Base-by-base conservation (phyloP, 2,888 invertebrate genomes). In the Hedychridium roseum region DNA sequence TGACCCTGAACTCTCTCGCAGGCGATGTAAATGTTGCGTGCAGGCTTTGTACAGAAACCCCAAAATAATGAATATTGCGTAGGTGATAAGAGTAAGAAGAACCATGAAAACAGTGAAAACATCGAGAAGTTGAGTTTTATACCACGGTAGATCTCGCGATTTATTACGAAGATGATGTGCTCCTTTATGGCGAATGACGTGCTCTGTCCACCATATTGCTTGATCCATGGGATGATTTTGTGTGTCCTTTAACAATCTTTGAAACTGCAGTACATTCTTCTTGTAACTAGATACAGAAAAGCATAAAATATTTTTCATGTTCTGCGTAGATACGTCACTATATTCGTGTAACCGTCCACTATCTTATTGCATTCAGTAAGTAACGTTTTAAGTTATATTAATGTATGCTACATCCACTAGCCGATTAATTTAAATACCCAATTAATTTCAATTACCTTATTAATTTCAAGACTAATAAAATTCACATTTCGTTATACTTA, bases 161-260 rank as follows among this genome's bases (percentile, higher is more conserved):
- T 42, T 52, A 6, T 40, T 63, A 11, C 46, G 36, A 35, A 66
- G 48, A 45, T 64, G 57, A 23, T 44, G 46, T 1, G 60, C 47
- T 2, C 64, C 65, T 46, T 58, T 62, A 42, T 66, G 59, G 32
- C 64, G 59, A 43, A 68, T 66, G n/a, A 61, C 60, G 40, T 60
- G 57, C 32, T 68, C 66, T 16, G 48, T 52, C 67, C 65, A 60
- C 64, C 64, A 67, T 6, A 66, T 27, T n/a, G 59, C 56, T 7
- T 53, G 18, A 3, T 68, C 45, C 34, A 64, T 17, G 5, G 54
- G 51, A 16, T 62, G 43, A 17, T 48, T 34, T 3, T 61, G 60
- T 41, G 36, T 41, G 20, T 66, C 64, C 5, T 23, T 28, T 21
- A 57, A 51, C 16, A 60, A 44, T 41, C 37, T 12, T 9, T 57